These are phyloP conservation scores for Salvelinus namaycush DNA, from an alignment of 2,113 vertebrate genomes.

Conservation along the genomic window DNA sequence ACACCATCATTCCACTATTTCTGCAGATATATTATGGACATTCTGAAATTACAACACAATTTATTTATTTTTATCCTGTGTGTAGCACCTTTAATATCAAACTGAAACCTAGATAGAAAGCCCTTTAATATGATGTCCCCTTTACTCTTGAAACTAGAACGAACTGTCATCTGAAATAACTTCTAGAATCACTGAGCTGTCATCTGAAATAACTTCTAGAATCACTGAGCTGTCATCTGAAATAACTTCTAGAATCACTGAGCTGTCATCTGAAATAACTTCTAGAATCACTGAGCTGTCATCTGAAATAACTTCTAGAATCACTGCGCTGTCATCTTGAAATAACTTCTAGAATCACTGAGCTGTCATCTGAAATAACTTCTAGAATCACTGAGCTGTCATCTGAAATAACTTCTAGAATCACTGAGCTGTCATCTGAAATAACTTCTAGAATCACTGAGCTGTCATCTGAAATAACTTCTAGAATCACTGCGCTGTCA, in stretches of 20 bases:
- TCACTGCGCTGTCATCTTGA: background rate
- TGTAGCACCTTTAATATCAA: conserved; percentile 6
- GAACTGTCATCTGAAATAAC: conserved; percentile 35
- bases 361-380: conserved; percentile 14
- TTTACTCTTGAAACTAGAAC: conserved; percentile 20
- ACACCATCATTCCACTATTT: too few species aligned
- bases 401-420: too few species aligned
- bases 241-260: conserved; percentile 16
- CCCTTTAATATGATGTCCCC: conserved; percentile 44
- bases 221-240: background rate
- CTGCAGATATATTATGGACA: too few species aligned
- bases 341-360: conserved; percentile 15
- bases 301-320: conserved; percentile 27
- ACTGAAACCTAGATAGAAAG: conserved; percentile 24
- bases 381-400: background rate
- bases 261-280: too few species aligned
- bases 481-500: background rate
- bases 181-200: background rate
- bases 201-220: conserved; percentile 16
- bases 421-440: conserved; percentile 36
- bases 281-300: conserved; percentile 13
- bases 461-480: conserved; percentile 17
- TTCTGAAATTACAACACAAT: too few species aligned
- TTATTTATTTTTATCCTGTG: too few species aligned
- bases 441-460: conserved; percentile 5